phyloP scores from a whole-genome alignment of 2,797 vertebrate genomes.

The Semaprochilodus insignis region DNA sequence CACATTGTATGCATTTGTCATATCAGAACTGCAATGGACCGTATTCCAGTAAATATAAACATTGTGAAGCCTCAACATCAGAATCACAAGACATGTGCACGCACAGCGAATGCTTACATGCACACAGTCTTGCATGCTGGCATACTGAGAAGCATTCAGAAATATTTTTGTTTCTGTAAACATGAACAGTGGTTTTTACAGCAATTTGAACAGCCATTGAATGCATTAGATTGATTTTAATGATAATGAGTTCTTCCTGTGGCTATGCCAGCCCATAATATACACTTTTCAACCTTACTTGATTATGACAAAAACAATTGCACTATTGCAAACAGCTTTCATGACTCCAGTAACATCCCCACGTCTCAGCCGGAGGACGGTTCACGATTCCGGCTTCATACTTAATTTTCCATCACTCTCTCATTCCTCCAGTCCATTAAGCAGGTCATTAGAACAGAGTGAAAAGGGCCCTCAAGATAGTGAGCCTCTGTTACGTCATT shows the following conservation, averaged over 20 bases:
- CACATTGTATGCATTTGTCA: no score
- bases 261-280: background rate
- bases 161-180: no score
- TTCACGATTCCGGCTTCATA: slow-evolving; percentile 2
- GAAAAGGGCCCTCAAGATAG: background rate
- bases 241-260: background rate
- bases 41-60: background rate
- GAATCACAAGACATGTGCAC: background rate
- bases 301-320: background rate
- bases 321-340: background rate
- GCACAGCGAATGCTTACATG: background rate
- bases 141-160: background rate
- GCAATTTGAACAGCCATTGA: no score
- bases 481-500: background rate
- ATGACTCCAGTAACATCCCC: slow-evolving; percentile 5
- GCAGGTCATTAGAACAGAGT: background rate
- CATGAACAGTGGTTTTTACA: no score
- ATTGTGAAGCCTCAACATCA: background rate
- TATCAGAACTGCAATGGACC: no score
- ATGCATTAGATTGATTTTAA: background rate
- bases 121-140: background rate
- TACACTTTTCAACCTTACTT: background rate
- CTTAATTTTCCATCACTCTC: background rate
- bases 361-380: background rate
- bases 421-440: slow-evolving; percentile 2